Base-by-base conservation (phyloP, 2,113 vertebrate species). In the Steatornis caripensis region DNA sequence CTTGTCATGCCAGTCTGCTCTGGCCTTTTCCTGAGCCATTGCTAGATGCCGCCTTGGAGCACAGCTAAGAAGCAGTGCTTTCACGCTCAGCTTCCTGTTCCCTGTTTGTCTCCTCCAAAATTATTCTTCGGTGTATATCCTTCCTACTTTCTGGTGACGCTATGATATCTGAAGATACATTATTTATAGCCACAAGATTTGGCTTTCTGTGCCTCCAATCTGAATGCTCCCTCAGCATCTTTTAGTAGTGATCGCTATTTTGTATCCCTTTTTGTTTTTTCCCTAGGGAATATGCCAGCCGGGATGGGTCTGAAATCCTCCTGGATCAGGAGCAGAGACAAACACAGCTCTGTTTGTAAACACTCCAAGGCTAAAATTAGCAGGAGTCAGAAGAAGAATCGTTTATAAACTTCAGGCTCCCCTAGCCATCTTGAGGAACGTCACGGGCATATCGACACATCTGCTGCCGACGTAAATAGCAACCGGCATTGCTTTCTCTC, bases 321-420 rank as follows among this genome's bases (percentile, higher is more conserved):
- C 89, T 65, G 86, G 84, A 54, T 74, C 86, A 61, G 84, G 81
- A 91, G 91, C 70, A 23, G 72, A 82, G 86, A 76, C 41, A 41
- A 87, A 61, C 43, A 74, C 72, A 82, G 82, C 91, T 93, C 95
- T 98, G 97, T 98, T 97, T 98, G 97, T 97, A 98, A 98, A 98
- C 95, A 98, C 87, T 92, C 69, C 72, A 54, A 78, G 94, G 83
- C 89, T 93, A 93, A 95, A 93, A 95, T 96, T 97, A 97, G 93
- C 87, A 78, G 46, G 69, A 93, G 78, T 74, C 81, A 82, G 89
- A 37, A 87, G 87, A 90, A 75, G 89, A 88, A 41, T 68, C 84
- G 9, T 94, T 95, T 96, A 70, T 69, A 89, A 92, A 96, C n/a
- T 36, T 91, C 93, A 97, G 83, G 90, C 91, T 95, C 92, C 95